These are phyloP conservation scores for Mobula hypostoma DNA, from an alignment of 2,113 vertebrate species.

Conservation along the genomic window DNA sequence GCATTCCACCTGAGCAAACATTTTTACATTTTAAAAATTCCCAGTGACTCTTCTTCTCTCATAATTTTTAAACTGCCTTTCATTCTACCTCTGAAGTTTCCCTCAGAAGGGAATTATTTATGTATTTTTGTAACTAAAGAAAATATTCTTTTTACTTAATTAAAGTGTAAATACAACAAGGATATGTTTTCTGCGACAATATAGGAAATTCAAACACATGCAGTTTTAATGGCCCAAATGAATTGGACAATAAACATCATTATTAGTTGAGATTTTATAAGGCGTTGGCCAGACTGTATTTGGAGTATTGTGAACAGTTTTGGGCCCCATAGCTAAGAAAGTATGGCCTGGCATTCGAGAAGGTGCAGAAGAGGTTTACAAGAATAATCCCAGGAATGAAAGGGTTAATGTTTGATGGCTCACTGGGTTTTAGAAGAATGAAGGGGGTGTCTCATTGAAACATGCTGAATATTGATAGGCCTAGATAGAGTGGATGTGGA, in stretches of 20 bases:
- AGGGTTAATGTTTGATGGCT: too few species aligned
- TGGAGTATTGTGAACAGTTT: too few species aligned
- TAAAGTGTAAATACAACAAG: not conserved
- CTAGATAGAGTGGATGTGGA: too few species aligned
- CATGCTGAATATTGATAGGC: too few species aligned
- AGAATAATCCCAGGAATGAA: too few species aligned
- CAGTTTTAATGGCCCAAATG: not conserved
- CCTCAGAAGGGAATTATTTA: not conserved
- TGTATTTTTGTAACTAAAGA: not conserved
- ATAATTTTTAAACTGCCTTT: not conserved
- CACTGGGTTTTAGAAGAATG: too few species aligned
- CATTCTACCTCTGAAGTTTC: not conserved
- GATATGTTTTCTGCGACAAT: not conserved
- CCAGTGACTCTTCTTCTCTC: not conserved
- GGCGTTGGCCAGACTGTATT: too few species aligned
- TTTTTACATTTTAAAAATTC: not conserved
- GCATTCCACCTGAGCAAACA: not conserved
- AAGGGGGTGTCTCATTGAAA: too few species aligned
- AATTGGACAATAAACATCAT: not conserved
- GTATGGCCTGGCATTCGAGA: too few species aligned
- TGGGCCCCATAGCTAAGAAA: too few species aligned
- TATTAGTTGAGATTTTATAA: not conserved
- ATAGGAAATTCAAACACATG: not conserved
- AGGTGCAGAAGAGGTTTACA: too few species aligned
- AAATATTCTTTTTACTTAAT: not conserved